Percentiles rank a stretch among this genome's conserved stretches.
phyloP scores from a whole-genome alignment of 2,797 vertebrate genomes.

The Protosalanx chinensis region DNA sequence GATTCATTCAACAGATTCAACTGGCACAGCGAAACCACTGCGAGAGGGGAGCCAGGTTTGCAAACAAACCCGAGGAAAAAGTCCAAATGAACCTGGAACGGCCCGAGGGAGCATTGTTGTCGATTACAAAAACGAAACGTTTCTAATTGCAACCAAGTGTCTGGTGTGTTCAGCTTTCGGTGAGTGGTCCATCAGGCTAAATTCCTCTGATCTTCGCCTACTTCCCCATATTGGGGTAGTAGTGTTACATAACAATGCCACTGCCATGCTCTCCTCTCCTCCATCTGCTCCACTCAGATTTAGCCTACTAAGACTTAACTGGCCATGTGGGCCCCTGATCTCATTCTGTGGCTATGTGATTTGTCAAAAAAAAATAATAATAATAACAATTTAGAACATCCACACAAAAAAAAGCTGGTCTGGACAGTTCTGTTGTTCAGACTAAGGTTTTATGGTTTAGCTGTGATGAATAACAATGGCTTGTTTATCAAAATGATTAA shows the following conservation, averaged over 20 bases:
- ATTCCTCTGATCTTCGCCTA: not conserved
- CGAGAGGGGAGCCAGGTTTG: slow-evolving; percentile 22
- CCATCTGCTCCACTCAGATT: slow-evolving; percentile 51
- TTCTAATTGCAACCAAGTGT: not conserved
- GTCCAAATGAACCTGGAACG: too few relatives aligned
- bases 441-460: not conserved
- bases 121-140: too few relatives aligned
- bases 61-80: slow-evolving; percentile 27
- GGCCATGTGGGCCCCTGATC: not conserved
- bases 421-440: not conserved
- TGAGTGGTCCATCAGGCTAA: not conserved
- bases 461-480: too few relatives aligned
- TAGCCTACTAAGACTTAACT: slow-evolving; percentile 23
- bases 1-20: slow-evolving; percentile 45
- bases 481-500: not conserved
- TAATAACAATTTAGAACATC: not conserved
- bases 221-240: slow-evolving; percentile 19
- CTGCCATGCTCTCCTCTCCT: slow-evolving; percentile 29
- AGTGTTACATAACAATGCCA: slow-evolving; percentile 48
- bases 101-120: not conserved
- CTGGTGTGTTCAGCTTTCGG: not conserved
- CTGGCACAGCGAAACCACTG: slow-evolving; percentile 26
- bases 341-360: not conserved
- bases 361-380: not conserved
- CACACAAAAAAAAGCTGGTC: not conserved